Conservation (phyloP, 2,888 invertebrate genomes). For the Timema cristinae region DNA sequence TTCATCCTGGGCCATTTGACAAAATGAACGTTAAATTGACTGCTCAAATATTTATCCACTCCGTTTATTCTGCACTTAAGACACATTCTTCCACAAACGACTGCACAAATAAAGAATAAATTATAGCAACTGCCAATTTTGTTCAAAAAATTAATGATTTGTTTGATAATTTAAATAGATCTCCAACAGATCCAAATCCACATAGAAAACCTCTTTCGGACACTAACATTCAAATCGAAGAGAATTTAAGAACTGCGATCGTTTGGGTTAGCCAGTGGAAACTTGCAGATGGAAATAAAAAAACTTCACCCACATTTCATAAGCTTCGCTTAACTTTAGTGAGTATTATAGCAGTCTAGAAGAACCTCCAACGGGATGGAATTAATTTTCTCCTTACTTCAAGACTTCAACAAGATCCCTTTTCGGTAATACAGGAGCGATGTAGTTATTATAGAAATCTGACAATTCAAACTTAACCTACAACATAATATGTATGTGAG, state of each 20-base stretch:
- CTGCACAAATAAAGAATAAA: not conserved
- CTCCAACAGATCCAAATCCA: conserved; percentile 13
- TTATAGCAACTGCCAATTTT: conserved; percentile 33
- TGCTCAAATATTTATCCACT: conserved; percentile 35
- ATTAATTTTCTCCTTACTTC: conserved; percentile 31
- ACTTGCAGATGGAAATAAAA: conserved; percentile 5
- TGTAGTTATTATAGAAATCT: conserved; percentile 6
- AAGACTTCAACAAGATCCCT: conserved; percentile 25
- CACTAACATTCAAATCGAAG: not conserved
- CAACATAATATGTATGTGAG: conserved; percentile 2
- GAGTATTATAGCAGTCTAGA: conserved; percentile 32
- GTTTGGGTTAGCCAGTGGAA: not conserved
- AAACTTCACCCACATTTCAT: not conserved
- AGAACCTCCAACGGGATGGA: conserved; percentile 29
- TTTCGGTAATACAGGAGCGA: not conserved
- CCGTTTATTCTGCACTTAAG: conserved; percentile 29
- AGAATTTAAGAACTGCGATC: not conserved
- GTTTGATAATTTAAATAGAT: conserved; percentile 27
- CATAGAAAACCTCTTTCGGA: conserved; percentile 10
- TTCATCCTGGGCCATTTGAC: conserved; percentile 34
- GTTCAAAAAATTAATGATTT: conserved; percentile 19
- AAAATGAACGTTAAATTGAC: conserved; percentile 34
- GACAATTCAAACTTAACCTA: conserved; percentile 5
- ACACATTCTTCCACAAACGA: not conserved
- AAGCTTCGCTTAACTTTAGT: conserved; percentile 31